Evolutionary conservation across 2,888 invertebrate species (phyloP), one percentile per base, ranked within the genome.

Genomic region (Chrysina gloriosa): DNA sequence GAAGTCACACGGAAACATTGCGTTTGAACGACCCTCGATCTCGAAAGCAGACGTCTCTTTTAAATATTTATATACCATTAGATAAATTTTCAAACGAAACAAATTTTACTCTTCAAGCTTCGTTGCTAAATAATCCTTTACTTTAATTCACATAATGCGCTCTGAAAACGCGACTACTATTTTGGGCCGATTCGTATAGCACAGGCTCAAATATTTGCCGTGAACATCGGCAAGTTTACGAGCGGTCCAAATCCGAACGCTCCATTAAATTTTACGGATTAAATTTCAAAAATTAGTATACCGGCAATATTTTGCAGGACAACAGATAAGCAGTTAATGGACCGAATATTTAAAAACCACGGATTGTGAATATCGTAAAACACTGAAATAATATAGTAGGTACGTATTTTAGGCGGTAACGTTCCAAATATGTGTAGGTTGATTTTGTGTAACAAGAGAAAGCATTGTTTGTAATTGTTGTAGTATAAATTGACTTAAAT

Each of bases 261-360:
- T 2, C 19, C 45, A 45, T 45, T 45, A 45, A 45, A 19, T 45
- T 45, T 45, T 45, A 21, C 45, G 45, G 45, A 21, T 45, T 9
- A 45, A 45, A 21, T 45, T 45, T 19, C 19, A 45, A 45, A 45
- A 45, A 45, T 45, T 45, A 45, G 9, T 45, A 42, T 6, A 45
- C 19, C 21, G 21, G 19, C 19, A 9, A 16, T 19, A 9, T 45
- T 19, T 21, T 16, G 21, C 9, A 19, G 19, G 21, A 7, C 7
- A 45, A 14, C 45, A 45, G 45, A 7, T 5, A 45, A 9, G 19
- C 7, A 45, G 45, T 16, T 19, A 45, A 45, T 45, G 19, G 45
- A 45, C 45, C 45, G 19, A 45, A 45, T n/a, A 45, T 45, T 7
- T 16, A 45, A 45, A 45, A 16, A 45, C 5, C 4, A 19, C 6